Evolutionary conservation across 2,888 invertebrate genomes (phyloP).

Genomic region (Trichopoda pennipes): DNA sequence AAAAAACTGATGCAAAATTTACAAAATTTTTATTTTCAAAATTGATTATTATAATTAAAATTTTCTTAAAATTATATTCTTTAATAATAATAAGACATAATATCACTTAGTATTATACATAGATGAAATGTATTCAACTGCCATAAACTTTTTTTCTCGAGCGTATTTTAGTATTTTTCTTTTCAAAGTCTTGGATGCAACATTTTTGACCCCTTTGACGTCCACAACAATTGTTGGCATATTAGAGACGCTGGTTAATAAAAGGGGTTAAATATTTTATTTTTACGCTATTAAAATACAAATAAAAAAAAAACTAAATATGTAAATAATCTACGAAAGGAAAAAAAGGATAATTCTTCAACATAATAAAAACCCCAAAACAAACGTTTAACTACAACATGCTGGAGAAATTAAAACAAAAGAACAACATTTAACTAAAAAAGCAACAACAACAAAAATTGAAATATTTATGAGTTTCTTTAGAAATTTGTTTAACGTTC

Average conservation of each 20-base stretch:
- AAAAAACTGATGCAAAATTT: too few relatives aligned
- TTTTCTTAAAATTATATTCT: too few relatives aligned
- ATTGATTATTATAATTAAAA: too few relatives aligned
- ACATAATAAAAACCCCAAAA: slow-evolving; percentile 6
- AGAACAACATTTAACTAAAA: slow-evolving; percentile 41
- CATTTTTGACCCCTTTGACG: background rate
- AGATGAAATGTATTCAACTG: too few relatives aligned
- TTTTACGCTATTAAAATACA: slow-evolving; percentile 59
- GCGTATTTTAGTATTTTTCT: slow-evolving; percentile 13
- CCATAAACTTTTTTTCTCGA: background rate
- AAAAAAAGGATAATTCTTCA: slow-evolving; percentile 22
- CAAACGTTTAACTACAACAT: slow-evolving; percentile 39
- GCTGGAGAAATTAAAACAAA: slow-evolving; percentile 39
- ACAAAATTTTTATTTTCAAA: too few relatives aligned
- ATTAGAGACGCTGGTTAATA: background rate
- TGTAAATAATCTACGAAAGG: slow-evolving; percentile 34
- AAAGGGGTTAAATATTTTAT: slow-evolving; percentile 62
- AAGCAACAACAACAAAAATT: background rate
- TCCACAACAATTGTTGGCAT: background rate
- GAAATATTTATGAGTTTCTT: slow-evolving; percentile 64
- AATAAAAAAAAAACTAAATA: slow-evolving; percentile 45
- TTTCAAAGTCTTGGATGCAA: background rate
- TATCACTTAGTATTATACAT: too few relatives aligned
- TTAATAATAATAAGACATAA: too few relatives aligned
- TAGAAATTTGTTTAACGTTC: slow-evolving; percentile 40